Evolutionary conservation across 1,140 invertebrate genomes (phyloP).

Genomic region (Sitophilus oryzae): DNA sequence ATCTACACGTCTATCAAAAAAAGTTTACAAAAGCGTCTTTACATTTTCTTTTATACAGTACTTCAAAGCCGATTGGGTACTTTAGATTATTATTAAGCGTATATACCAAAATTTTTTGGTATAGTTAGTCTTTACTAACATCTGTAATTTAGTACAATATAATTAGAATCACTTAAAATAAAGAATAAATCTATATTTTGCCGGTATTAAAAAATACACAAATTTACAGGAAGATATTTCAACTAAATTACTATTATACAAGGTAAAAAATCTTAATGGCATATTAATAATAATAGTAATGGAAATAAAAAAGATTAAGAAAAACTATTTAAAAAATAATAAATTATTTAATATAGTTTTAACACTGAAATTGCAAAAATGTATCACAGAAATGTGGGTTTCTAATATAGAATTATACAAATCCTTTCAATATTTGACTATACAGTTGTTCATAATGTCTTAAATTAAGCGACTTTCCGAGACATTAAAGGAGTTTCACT

Average conservation of each 20-base stretch:
- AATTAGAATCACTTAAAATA: slow-evolving; percentile 2
- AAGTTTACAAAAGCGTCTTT: neutral
- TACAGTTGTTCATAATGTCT: neutral
- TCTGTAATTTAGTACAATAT: slow-evolving; percentile 20
- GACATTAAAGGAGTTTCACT: slow-evolving; percentile 15
- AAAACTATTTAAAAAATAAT: slow-evolving; percentile 6
- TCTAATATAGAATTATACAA: neutral
- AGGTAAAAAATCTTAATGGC: neutral
- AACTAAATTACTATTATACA: neutral
- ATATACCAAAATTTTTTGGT: slow-evolving; percentile 26
- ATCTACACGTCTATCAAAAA: neutral
- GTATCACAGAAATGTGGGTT: slow-evolving; percentile 4
- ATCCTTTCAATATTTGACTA: neutral
- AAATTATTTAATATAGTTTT: slow-evolving; percentile 15
- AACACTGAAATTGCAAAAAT: slow-evolving; percentile 16
- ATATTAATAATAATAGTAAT: slow-evolving; percentile 2
- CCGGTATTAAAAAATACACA: neutral
- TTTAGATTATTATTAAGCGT: slow-evolving; percentile 25
- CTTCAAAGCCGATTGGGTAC: slow-evolving; percentile 11
- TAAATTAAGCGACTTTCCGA: neutral
- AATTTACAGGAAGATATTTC: neutral
- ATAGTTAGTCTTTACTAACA: slow-evolving; percentile 26
- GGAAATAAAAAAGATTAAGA: slow-evolving; percentile 1
- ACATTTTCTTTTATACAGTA: slow-evolving; percentile 7
- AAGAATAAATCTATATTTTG: neutral